phyloP scores from a whole-genome alignment of 2,113 vertebrate species.

The Stigmatopora nigra region DNA sequence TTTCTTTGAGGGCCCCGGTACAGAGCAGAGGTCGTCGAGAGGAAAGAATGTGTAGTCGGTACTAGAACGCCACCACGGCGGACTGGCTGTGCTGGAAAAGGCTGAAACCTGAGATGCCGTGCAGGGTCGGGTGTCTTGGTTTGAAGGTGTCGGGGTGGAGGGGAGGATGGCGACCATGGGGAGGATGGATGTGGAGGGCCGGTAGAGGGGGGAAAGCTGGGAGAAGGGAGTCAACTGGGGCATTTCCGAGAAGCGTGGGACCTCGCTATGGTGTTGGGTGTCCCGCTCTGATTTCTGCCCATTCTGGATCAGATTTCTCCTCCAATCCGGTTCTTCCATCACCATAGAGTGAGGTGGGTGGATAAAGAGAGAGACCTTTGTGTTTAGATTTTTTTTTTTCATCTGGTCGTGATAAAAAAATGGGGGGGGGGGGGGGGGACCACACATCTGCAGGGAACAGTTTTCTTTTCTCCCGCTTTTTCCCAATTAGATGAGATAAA shows the following conservation, averaged over 20 bases:
- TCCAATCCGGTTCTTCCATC: slow-evolving; percentile 68
- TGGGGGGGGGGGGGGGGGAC: too few species aligned
- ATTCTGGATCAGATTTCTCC: slow-evolving; percentile 80
- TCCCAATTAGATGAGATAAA: slow-evolving; percentile 65
- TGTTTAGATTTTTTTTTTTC: slow-evolving; percentile 66
- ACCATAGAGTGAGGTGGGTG: slow-evolving; percentile 68
- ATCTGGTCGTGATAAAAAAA: slow-evolving; percentile 77
- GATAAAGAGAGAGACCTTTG: slow-evolving; percentile 81
- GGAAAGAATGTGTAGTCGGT: slow-evolving; percentile 65
- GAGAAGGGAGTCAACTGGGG: slow-evolving; percentile 64
- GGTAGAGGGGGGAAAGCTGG: slow-evolving; percentile 30
- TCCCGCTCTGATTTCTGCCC: slow-evolving; percentile 93
- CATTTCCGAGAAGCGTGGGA: slow-evolving; percentile 96
- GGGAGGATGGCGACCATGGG: slow-evolving; percentile 56
- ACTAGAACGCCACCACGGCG: slow-evolving; percentile 62
- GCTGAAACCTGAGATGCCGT: slow-evolving; percentile 61
- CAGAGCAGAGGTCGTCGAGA: slow-evolving; percentile 66
- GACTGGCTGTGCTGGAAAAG: slow-evolving; percentile 65
- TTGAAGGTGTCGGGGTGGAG: slow-evolving; percentile 61
- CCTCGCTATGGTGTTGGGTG: slow-evolving; percentile 92
- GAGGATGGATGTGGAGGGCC: slow-evolving; percentile 14
- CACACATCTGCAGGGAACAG: slow-evolving; percentile 53
- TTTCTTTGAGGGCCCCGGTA: slow-evolving; percentile 60
- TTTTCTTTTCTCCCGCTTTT: slow-evolving; percentile 57
- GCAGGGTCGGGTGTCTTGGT: slow-evolving; percentile 64